Evolutionary conservation across 2,888 invertebrate species (phyloP), one percentile per base, ranked within the genome.

Genomic region (Ectemnius cavifrons): DNA sequence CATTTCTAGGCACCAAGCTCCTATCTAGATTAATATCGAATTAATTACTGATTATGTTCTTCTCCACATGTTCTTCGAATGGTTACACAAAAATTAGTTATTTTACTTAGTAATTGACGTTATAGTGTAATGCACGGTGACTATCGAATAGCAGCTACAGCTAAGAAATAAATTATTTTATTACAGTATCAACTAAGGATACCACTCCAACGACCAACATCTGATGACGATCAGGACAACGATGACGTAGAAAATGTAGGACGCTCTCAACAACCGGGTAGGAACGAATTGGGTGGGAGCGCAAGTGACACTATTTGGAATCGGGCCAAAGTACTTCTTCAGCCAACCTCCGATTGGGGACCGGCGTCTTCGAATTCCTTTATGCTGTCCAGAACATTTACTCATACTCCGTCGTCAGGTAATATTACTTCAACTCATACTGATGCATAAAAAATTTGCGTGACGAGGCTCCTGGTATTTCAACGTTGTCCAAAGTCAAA

Each of bases 301-400:
- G 82, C 67, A n/a, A 74, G 77, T 1, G 76, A 76, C 56, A 84
- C 62, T 20, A 64, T 89, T 18, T 88, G 87, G 86, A 67, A 75
- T 16, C 82, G 88, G 90, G 92, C 94, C 1, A 92, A 93, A 37
- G 92, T 92, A 63, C 91, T 96, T 52, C 86, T 95, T 2, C 94
- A 94, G 20, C 95, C 95, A 0, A 94, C 95, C 0, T 92, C 93
- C 2, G 94, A 95, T 79, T 96, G 96, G 96, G 95, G 95, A 52
- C 94, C 93, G 0, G 92, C 93, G 0, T 90, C 91, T 2, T 82
- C 85, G 64, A 89, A 90, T 63, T 81, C 85, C 14, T 92, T 88
- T 67, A 90, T 89, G 56, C 88, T 90, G 5, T 90, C 90, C 82
- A 87, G 88, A 67, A 88, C 87, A 3, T 78, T 88, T 45, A 85